phyloP scores from a whole-genome alignment of 2,888 invertebrate genomes.

The Drosophila crucigera region DNA sequence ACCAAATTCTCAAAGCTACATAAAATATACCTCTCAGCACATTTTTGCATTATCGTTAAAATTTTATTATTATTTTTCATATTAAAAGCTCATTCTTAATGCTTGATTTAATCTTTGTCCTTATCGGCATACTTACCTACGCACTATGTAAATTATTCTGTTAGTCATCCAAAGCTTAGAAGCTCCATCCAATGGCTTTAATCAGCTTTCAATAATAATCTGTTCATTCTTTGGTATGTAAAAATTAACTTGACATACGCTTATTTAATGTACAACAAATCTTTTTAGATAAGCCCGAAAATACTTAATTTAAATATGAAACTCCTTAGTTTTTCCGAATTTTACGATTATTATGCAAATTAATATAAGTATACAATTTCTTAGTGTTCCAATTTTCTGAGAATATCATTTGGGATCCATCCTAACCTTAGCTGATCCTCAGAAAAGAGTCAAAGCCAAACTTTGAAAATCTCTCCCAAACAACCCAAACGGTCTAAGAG shows the following conservation, averaged over 20 bases:
- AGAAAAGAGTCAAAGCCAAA: not conserved
- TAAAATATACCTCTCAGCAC: not conserved
- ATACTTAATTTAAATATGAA: not conserved
- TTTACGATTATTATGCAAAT: not conserved
- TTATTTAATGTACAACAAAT: not conserved
- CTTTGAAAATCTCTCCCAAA: not conserved
- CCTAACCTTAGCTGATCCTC: not conserved
- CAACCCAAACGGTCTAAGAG: not conserved
- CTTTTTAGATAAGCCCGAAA: not conserved
- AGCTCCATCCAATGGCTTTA: not conserved
- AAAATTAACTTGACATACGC: not conserved
- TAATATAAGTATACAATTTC: not conserved
- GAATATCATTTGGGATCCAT: not conserved
- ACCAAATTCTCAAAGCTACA: not conserved
- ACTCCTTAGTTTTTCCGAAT: not conserved
- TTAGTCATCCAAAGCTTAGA: not conserved
- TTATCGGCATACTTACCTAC: not conserved
- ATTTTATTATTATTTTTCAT: not conserved
- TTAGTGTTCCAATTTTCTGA: not conserved
- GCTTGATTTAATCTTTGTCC: not conserved
- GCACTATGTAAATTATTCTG: not conserved
- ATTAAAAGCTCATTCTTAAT: not conserved
- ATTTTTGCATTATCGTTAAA: not conserved
- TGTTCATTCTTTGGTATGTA: fast-evolving
- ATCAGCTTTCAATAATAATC: not conserved